Conservation (phyloP, 35 echinoderm and acorn worm genomes). For the Strongylocentrotus purpuratus region DNA sequence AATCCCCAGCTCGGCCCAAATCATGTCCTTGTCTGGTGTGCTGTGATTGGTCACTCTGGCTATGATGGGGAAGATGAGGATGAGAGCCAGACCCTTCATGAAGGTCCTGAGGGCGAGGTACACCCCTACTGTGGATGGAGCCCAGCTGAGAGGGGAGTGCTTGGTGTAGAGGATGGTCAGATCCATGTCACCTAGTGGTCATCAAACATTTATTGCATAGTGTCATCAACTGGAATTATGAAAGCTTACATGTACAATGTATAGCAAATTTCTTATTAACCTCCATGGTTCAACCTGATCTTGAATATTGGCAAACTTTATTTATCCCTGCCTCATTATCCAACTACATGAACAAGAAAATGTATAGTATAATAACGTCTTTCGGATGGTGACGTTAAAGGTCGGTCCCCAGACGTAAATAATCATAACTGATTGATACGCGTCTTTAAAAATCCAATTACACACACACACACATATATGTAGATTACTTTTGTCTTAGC, state of each 20-base stretch:
- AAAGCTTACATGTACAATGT: neutral
- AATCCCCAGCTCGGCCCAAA: conserved; percentile 54
- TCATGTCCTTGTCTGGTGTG: conserved; percentile 56
- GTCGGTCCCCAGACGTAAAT: too few species aligned
- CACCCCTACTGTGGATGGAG: conserved; percentile 47
- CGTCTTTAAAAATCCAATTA: too few species aligned
- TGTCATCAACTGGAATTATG: neutral
- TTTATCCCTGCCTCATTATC: neutral
- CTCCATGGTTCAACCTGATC: neutral
- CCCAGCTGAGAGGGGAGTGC: conserved; percentile 78
- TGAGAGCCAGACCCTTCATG: conserved; percentile 50
- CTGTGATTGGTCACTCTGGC: conserved; percentile 29
- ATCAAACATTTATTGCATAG: neutral
- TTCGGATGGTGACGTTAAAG: too few species aligned
- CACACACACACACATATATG: too few species aligned
- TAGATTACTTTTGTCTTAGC: neutral
- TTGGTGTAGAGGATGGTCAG: conserved; percentile 76
- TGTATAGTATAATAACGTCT: too few species aligned
- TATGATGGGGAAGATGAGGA: conserved; percentile 60
- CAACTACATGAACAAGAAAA: neutral
- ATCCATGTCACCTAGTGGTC: conserved; percentile 65
- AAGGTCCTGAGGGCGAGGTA: conserved; percentile 71
- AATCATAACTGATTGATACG: too few species aligned
- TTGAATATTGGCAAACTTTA: neutral
- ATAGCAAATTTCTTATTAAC: neutral